Base-by-base conservation (phyloP, 2,888 invertebrate genomes). In the Epirrita christyi region DNA sequence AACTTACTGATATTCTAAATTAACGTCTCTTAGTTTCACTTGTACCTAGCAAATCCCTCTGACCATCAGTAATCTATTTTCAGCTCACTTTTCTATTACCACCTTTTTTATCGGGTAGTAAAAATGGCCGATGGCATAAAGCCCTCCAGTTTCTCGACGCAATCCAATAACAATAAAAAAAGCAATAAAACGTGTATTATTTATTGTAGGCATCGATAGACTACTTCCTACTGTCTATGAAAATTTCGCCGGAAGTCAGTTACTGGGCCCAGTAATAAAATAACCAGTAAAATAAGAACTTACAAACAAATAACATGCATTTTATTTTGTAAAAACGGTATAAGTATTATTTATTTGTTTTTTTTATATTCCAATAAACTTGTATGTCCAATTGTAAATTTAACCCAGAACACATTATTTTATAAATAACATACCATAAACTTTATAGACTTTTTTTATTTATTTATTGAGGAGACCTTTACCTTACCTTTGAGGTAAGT, bases 141-240 rank as follows among this genome's bases (percentile, higher is more conserved):
- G 72, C 74, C 71, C 63, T 73, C 70, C 63, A 79, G 72, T 71
- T 78, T 71, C 75, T 73, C 77, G 66, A 70, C 73, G 68, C 81
- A 82, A 87, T 86, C 84, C 85, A 87, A 88, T 88, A 85, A 85
- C 83, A 86, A 85, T 88, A 87, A 88, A 88, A 70, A 85, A 75
- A 61, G 75, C 68, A 80, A 83, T 87, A 87, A 87, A 85, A 83
- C 75, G 71, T 80, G 77, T 84, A 85, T 83, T 88, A 88, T 88
- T 86, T 88, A 88, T 88, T 76, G 82, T 70, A 69, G 71, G 66
- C 70, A 63, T 70, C 66, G 70, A 73, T 70, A 66, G 64, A 61
- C 43, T 46, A 53, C 62, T 62, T 63, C 48, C 59, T 59, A 42
- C 45, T 51, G 28, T 48, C 21, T 44, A 48, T 46, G 42, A 47